Evolutionary conservation across 2,888 invertebrate species (phyloP).

Genomic region (Erebia epiphron): DNA sequence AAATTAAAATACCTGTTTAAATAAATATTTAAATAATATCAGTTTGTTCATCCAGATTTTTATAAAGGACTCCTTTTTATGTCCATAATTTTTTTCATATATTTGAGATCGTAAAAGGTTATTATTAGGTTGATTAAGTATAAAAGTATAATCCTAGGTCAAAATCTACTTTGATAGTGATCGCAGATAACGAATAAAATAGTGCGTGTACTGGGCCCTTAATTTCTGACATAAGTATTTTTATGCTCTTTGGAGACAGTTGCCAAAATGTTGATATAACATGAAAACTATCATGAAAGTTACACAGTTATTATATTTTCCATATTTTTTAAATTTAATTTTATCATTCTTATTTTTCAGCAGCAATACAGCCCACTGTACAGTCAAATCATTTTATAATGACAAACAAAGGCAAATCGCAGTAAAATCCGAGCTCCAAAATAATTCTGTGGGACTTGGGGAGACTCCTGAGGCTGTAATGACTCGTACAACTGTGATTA

Average conservation of each 20-base stretch:
- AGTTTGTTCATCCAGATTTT: too few species aligned
- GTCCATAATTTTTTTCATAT: too few species aligned
- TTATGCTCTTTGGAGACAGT: neutral
- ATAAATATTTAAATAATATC: too few species aligned
- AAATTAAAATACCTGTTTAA: too few species aligned
- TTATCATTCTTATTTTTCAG: constrained; percentile 52
- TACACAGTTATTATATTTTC: constrained; percentile 21
- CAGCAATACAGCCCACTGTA: constrained; percentile 38
- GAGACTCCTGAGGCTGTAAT: constrained; percentile 46
- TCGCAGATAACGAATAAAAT: too few species aligned
- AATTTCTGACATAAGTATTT: neutral
- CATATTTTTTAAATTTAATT: constrained; percentile 46
- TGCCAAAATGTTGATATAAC: neutral
- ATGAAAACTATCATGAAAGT: constrained; percentile 7
- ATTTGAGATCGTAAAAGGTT: too few species aligned
- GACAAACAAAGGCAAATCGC: constrained; percentile 50
- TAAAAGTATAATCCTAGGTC: too few species aligned
- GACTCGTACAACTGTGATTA: constrained; percentile 43
- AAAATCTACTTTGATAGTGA: too few species aligned
- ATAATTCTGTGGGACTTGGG: constrained; percentile 42
- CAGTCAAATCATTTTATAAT: constrained; percentile 45
- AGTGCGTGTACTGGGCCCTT: too few species aligned
- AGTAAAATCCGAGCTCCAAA: constrained; percentile 44
- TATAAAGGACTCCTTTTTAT: too few species aligned
- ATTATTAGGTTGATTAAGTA: too few species aligned